These are phyloP conservation scores for Euspilapteryx auroguttella DNA, from an alignment of 2,888 invertebrate genomes.

Conservation along the genomic window DNA sequence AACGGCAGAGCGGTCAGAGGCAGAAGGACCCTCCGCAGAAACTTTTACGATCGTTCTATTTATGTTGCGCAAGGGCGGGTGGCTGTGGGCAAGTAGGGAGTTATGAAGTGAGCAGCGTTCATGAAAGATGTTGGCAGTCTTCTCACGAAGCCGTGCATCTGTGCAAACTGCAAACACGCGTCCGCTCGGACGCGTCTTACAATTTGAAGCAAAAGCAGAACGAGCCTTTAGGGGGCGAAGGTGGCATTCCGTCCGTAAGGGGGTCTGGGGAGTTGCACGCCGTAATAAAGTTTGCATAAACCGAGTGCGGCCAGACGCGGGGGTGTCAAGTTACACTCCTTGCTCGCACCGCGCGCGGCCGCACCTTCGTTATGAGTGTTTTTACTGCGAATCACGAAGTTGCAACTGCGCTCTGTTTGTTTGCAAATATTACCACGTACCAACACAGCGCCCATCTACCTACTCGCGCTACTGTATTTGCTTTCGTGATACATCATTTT, in stretches of 20 bases:
- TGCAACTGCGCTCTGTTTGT: slow-evolving; percentile 35
- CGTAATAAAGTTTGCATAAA: slow-evolving; percentile 56
- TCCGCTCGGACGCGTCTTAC: slow-evolving; percentile 44
- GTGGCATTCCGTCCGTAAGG: too few relatives aligned
- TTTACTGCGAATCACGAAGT: slow-evolving; percentile 50
- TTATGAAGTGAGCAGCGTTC: too few relatives aligned
- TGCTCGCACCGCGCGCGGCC: slow-evolving; percentile 10
- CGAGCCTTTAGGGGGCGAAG: slow-evolving; percentile 15
- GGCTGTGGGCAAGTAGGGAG: too few relatives aligned
- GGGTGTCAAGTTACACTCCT: slow-evolving; percentile 29
- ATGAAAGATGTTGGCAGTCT: too few relatives aligned
- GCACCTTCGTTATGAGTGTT: slow-evolving; percentile 19
- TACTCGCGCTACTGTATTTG: slow-evolving; percentile 20
- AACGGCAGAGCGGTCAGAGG: too few relatives aligned
- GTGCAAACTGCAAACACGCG: slow-evolving; percentile 29
- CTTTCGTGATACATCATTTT: slow-evolving; percentile 30
- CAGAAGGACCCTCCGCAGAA: too few relatives aligned
- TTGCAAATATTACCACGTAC: slow-evolving; percentile 33
- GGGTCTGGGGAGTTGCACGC: slow-evolving; percentile 25
- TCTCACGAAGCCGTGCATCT: not conserved
- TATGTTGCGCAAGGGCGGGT: too few relatives aligned
- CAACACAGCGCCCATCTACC: slow-evolving; percentile 13
- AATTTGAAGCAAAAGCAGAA: slow-evolving; percentile 20
- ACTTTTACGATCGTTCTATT: too few relatives aligned
- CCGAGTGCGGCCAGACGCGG: slow-evolving; percentile 24